Conservation (phyloP, 2,888 invertebrate species). For the Synanthedon myopaeformis region DNA sequence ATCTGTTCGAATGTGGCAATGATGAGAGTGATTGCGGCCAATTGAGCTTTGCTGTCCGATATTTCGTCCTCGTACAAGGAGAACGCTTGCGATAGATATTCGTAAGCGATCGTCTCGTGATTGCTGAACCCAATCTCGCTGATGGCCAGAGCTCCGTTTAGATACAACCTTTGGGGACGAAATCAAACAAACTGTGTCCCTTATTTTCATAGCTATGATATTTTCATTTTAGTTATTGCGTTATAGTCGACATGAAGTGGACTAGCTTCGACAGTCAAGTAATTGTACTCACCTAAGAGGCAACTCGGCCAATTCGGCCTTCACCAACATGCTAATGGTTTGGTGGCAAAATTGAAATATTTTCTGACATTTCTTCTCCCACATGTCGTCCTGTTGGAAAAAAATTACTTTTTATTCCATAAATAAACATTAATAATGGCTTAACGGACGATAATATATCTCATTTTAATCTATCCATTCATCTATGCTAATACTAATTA, state of each 20-base stretch:
- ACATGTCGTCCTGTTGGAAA: slow-evolving; percentile 84
- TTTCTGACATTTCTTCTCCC: slow-evolving; percentile 98
- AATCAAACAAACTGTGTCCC: not conserved
- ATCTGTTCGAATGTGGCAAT: slow-evolving; percentile 96
- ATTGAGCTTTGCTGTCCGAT: slow-evolving; percentile 95
- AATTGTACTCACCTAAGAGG: slow-evolving; percentile 75
- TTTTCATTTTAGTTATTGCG: no score
- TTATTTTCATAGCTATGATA: not conserved
- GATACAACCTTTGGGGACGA: slow-evolving; percentile 73
- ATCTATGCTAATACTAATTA: no score
- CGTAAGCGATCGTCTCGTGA: slow-evolving; percentile 97
- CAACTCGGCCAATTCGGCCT: slow-evolving; percentile 94
- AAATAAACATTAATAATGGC: not conserved
- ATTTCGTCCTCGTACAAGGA: slow-evolving; percentile 98
- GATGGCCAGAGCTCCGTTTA: slow-evolving; percentile 95
- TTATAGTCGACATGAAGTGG: no score
- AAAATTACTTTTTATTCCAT: slow-evolving; percentile 10
- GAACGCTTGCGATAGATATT: slow-evolving; percentile 96
- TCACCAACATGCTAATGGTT: slow-evolving; percentile 93
- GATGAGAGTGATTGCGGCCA: slow-evolving; percentile 95
- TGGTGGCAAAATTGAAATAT: slow-evolving; percentile 98
- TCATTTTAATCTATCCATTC: no score
- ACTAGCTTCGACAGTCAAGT: not conserved
- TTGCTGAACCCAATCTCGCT: slow-evolving; percentile 93
- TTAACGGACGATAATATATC: not conserved